Evolutionary conservation across 2,113 vertebrate genomes (phyloP), one percentile per base, ranked within the genome.

Genomic region (Cololabis saira): DNA sequence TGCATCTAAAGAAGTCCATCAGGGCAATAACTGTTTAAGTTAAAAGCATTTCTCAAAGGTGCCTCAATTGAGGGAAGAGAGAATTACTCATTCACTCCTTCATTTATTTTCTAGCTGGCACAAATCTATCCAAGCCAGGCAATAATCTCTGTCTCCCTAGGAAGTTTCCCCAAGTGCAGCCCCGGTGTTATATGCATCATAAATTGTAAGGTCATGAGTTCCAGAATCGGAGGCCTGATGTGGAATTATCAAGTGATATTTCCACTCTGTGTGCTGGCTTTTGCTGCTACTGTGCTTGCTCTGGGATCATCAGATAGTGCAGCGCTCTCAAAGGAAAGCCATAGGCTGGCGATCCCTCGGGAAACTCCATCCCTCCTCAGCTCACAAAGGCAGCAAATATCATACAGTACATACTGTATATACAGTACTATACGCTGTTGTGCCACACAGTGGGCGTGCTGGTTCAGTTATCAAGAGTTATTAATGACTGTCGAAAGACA

Each of bases 301-400:
- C 70, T 78, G 81, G 77, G 75, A 85, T 90, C 84, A 78, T 82
- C 69, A 77, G 74, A 87, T 85, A 78, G 81, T 74, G 52, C 74
- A 51, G 80, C 21, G 12, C 72, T 68, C 47, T 82, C 84, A 80
- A 84, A 71, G 76, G 63, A 16, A 74, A 72, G 75, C 53, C 73
- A 75, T 71, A 59, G 81, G 76, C 70, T 73, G 68, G 49, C 61
- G 42, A 51, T 1, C 27, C 65, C 76, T 83, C 63, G 52, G 71
- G 81, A 70, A 60, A 59, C 52, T 61, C 41, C 5, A 12, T 27
- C 56, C 54, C 33, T 63, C 50, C 24, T 49, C 62, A 30, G 45
- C 56, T 61, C 48, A 51, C 49, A 63, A 56, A 47, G 49, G 24
- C 59, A 59, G 51, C 40, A 54, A 22, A 53, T 47, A 70, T 33